phyloP scores from a whole-genome alignment of 2,888 invertebrate genomes.

The Acrocera orbiculus region DNA sequence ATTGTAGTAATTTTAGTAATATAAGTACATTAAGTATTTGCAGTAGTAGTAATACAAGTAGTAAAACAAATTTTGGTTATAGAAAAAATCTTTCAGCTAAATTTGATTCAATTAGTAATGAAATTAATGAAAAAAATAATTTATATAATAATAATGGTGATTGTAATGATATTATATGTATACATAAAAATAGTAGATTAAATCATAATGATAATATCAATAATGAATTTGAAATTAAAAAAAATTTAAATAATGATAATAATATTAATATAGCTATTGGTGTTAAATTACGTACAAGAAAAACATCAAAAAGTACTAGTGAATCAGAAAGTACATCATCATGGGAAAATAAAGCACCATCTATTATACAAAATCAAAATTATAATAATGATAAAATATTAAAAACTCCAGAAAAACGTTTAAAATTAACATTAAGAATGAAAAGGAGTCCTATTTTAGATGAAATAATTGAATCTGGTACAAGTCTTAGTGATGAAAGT shows the following conservation, averaged over 20 bases:
- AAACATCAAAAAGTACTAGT: slow-evolving; percentile 13
- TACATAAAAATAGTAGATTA: no score
- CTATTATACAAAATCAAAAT: not conserved
- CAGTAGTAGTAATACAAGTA: slow-evolving; percentile 11
- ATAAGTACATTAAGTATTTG: slow-evolving; percentile 13
- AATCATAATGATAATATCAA: no score
- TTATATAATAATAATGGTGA: no score
- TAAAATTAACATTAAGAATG: slow-evolving; percentile 69
- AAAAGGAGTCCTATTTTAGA: slow-evolving; percentile 74
- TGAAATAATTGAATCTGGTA: slow-evolving; percentile 67
- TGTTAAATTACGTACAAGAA: slow-evolving; percentile 8
- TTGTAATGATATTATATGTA: no score
- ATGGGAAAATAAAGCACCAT: slow-evolving; percentile 19
- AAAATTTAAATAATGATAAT: not conserved
- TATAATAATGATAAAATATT: slow-evolving; percentile 19
- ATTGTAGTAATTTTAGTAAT: slow-evolving; percentile 15
- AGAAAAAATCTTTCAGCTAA: slow-evolving; percentile 26
- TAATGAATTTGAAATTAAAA: no score
- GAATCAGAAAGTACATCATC: slow-evolving; percentile 19
- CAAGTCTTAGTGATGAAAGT: slow-evolving; percentile 44
- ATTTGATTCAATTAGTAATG: slow-evolving; percentile 19
- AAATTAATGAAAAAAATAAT: slow-evolving; percentile 2
- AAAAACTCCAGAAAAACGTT: slow-evolving; percentile 32
- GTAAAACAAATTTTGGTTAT: slow-evolving; percentile 16
- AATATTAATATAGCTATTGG: not conserved